Evolutionary conservation across 2,797 vertebrate species (phyloP).

Genomic region (Hapalemur alaotrensis): DNA sequence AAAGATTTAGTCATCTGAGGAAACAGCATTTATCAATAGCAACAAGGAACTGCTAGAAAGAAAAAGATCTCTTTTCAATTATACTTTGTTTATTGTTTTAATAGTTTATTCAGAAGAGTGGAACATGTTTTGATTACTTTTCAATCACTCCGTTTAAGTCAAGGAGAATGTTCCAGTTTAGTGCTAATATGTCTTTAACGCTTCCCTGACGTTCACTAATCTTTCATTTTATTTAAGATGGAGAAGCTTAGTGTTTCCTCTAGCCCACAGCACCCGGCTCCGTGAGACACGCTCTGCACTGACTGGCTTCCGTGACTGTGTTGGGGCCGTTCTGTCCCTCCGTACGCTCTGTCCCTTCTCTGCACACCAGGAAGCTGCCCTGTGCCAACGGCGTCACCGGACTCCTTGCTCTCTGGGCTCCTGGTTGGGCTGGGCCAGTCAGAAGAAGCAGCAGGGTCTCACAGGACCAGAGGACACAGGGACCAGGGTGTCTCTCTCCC

Average conservation of each 20-base stretch:
- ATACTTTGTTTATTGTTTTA: background rate
- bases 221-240: background rate
- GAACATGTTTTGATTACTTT: background rate
- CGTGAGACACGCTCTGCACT: fast-evolving
- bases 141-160: background rate
- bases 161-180: background rate
- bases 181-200: background rate
- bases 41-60: background rate
- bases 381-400: fast-evolving
- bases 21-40: background rate
- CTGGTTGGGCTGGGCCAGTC: background rate
- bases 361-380: background rate
- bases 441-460: background rate
- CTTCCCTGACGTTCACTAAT: background rate
- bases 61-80: background rate
- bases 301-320: background rate
- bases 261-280: background rate
- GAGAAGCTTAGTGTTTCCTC: background rate
- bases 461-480: background rate
- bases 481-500: background rate
- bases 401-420: background rate
- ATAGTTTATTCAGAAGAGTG: background rate
- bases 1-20: background rate
- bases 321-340: too few species aligned
- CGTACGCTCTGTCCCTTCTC: too few species aligned